phyloP scores from a whole-genome alignment of 1,140 invertebrate species.

The Drosophila ogumai region DNA sequence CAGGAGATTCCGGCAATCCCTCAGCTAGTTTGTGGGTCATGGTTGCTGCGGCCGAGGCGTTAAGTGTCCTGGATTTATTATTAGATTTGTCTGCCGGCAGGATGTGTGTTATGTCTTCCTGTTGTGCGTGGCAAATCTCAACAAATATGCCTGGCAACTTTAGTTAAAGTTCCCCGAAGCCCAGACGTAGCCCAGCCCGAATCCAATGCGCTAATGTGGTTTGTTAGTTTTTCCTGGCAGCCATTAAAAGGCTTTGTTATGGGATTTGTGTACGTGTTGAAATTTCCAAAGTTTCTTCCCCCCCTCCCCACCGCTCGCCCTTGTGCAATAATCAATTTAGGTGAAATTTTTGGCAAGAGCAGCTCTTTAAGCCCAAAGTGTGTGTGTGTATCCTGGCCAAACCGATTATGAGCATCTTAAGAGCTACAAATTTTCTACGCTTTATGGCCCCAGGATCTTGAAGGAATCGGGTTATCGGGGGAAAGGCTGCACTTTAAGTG shows the following conservation, averaged over 20 bases:
- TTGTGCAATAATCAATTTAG: conserved; percentile 76
- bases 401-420: conserved; percentile 75
- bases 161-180: conserved; percentile 54
- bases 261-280: conserved; percentile 83
- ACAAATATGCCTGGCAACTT: conserved; percentile 73
- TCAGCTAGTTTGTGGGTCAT: conserved; percentile 74
- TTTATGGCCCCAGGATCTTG: conserved; percentile 49
- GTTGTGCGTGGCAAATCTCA: conserved; percentile 62
- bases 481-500: conserved; percentile 42
- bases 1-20: conserved; percentile 39
- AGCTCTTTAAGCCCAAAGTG: conserved; percentile 73
- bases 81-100: conserved; percentile 71
- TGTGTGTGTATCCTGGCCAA: conserved; percentile 33
- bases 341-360: conserved; percentile 62
- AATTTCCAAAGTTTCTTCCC: conserved; percentile 77
- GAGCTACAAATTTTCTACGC: conserved; percentile 68
- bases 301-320: too few relatives aligned
- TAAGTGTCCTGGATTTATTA: conserved; percentile 82
- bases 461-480: neutral
- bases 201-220: conserved; percentile 66
- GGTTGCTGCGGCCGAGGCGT: conserved; percentile 75
- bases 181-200: neutral
- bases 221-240: conserved; percentile 77
- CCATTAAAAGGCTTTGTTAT: conserved; percentile 82
- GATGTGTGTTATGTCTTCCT: conserved; percentile 72